These are phyloP conservation scores for Spodoptera exigua DNA, from an alignment of 2,888 invertebrate genomes.

Conservation along the genomic window DNA sequence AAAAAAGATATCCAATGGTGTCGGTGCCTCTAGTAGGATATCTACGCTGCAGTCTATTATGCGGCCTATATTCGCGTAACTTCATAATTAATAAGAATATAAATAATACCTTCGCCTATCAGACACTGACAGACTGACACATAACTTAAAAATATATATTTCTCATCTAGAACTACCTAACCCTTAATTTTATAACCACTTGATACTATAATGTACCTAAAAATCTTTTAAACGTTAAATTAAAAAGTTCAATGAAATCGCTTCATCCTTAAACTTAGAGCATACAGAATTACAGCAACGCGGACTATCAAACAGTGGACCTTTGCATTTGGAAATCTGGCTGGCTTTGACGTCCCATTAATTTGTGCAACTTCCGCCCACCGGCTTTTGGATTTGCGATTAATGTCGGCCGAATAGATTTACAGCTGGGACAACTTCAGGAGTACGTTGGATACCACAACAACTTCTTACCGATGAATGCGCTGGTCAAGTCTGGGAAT, in stretches of 20 bases:
- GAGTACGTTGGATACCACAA: conserved; percentile 24
- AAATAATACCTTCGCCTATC: no score
- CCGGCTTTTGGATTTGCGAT: conserved; percentile 52
- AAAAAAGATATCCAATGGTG: no score
- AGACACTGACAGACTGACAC: no score
- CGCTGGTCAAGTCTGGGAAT: neutral
- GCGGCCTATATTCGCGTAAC: no score
- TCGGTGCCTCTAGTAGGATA: no score
- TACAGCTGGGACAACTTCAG: conserved; percentile 34
- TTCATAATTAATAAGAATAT: no score
- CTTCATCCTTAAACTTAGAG: conserved; percentile 28
- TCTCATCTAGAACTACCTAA: no score
- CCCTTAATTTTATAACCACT: no score
- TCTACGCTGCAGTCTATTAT: no score
- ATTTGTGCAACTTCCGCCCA: conserved; percentile 75
- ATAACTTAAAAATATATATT: no score
- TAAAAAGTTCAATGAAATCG: conserved; percentile 17
- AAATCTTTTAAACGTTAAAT: no score
- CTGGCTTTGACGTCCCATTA: conserved; percentile 77
- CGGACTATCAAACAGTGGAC: conserved; percentile 61
- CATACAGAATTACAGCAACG: conserved; percentile 40
- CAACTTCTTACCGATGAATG: conserved; percentile 24
- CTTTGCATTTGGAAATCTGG: conserved; percentile 73
- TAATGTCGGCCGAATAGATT: conserved; percentile 46
- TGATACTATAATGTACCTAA: no score